Evolutionary conservation across 1,140 invertebrate genomes (phyloP).

Genomic region (Drosophila busckii): DNA sequence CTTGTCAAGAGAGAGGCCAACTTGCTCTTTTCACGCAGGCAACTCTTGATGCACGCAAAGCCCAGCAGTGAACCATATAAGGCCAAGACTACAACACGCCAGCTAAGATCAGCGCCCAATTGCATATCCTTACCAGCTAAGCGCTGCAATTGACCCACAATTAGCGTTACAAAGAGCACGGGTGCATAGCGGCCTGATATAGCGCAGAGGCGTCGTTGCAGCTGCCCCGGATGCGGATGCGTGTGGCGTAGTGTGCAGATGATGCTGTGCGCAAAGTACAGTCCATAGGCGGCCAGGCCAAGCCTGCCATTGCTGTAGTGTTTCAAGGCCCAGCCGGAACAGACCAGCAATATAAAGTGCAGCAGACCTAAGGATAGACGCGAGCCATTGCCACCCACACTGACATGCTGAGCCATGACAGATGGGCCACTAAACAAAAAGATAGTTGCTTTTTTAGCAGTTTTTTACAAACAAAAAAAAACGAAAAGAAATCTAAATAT

Average conservation of each 20-base stretch:
- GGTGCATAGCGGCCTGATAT: conserved; percentile 53
- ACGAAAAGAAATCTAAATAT: too few relatives aligned
- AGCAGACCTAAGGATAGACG: conserved; percentile 51
- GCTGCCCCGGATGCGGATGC: conserved; percentile 57
- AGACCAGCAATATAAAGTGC: conserved; percentile 51
- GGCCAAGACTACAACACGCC: conserved; percentile 27
- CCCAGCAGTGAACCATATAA: conserved; percentile 34
- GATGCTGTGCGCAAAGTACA: conserved; percentile 51
- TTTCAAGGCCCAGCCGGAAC: conserved; percentile 56
- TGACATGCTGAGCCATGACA: conserved; percentile 28
- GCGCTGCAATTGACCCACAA: conserved; percentile 45
- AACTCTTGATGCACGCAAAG: conserved; percentile 22
- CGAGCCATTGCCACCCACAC: conserved; percentile 5
- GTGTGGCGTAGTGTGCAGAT: conserved; percentile 56
- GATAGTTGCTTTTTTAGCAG: too few relatives aligned
- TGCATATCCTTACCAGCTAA: conserved; percentile 1
- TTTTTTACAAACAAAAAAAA: too few relatives aligned
- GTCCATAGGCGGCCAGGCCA: conserved; percentile 45
- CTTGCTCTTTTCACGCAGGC: conserved; percentile 10
- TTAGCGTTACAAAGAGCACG: conserved; percentile 49
- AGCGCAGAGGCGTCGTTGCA: conserved; percentile 47
- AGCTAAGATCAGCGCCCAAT: conserved; percentile 16
- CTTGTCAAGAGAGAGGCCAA: neutral
- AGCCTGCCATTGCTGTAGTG: conserved; percentile 41
- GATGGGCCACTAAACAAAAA: conserved; percentile 20